Evolutionary conservation across 1,140 invertebrate genomes (phyloP).

Genomic region (Nephila pilipes): DNA sequence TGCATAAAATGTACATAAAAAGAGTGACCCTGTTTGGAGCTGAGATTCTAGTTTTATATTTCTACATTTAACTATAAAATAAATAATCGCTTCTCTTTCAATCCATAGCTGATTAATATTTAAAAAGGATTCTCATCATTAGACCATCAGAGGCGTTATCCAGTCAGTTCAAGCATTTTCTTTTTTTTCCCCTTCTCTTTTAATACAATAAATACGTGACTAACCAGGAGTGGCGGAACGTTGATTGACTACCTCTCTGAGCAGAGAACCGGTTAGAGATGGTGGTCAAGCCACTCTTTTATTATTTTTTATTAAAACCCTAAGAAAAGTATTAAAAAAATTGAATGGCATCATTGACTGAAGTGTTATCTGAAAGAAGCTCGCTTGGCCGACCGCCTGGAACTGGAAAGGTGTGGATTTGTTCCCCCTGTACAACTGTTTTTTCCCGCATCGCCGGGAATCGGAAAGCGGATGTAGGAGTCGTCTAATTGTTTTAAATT

Average conservation of each 20-base stretch:
- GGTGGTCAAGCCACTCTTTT: slow-evolving; percentile 36
- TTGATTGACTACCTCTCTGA: neutral
- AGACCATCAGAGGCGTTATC: neutral
- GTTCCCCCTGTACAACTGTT: neutral
- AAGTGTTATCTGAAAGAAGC: neutral
- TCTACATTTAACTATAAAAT: no score
- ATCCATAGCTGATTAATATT: no score
- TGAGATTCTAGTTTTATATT: no score
- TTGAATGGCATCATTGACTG: slow-evolving; percentile 4
- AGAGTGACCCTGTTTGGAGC: no score
- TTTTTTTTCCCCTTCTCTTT: neutral
- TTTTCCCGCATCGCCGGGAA: neutral
- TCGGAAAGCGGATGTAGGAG: slow-evolving; percentile 30
- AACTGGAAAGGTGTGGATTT: neutral
- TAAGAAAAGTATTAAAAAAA: neutral
- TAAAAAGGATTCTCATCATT: neutral
- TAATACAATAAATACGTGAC: slow-evolving; percentile 29
- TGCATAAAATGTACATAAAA: no score
- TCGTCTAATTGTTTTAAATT: slow-evolving; percentile 32
- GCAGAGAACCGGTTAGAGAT: slow-evolving; percentile 21
- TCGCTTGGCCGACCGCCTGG: slow-evolving; percentile 28
- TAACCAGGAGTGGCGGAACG: slow-evolving; percentile 3
- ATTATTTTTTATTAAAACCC: neutral
- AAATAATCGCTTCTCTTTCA: no score
- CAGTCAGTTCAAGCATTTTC: neutral